phyloP scores from a whole-genome alignment of 1,140 invertebrate species.

The Drosophila mojavensis region DNA sequence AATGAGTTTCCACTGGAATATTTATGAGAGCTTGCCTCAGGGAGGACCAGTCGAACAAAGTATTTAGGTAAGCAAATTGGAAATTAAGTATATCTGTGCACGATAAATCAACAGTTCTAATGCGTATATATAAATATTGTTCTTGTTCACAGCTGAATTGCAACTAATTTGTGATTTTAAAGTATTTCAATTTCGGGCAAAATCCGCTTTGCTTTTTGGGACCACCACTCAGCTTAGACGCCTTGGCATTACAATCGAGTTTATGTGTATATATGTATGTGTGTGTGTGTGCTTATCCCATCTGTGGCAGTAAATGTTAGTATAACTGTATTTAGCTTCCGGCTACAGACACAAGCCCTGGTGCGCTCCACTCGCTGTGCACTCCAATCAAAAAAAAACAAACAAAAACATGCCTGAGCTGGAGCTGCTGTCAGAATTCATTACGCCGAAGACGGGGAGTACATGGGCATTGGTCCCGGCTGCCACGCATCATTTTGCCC shows the following conservation, averaged over 20 bases:
- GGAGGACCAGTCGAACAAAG: background rate
- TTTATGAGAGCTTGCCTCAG: background rate
- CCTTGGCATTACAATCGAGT: slow-evolving; percentile 16
- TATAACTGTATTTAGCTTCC: slow-evolving; percentile 45
- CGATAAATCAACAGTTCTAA: too few species aligned
- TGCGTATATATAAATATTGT: too few species aligned
- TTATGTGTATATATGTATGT: background rate
- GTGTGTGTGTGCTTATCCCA: background rate
- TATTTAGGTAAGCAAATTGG: background rate
- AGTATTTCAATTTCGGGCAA: background rate
- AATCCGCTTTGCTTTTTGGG: background rate
- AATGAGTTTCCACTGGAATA: slow-evolving; percentile 1
- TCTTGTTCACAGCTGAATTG: background rate
- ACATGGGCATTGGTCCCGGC: background rate
- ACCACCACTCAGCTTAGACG: too few species aligned
- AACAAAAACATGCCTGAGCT: slow-evolving; percentile 42
- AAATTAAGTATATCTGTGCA: background rate
- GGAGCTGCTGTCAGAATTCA: slow-evolving; percentile 57
- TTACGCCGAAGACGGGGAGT: slow-evolving; percentile 30
- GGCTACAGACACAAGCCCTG: slow-evolving; percentile 38
- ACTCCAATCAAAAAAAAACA: slow-evolving; percentile 57
- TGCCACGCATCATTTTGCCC: slow-evolving; percentile 34
- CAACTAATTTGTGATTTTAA: background rate
- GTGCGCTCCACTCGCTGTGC: slow-evolving; percentile 22
- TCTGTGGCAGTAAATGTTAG: slow-evolving; percentile 26